A percentile compares a stretch with the other conserved stretches of the same genome.
These are phyloP conservation scores for Collichthys lucidus DNA, from an alignment of 2,113 vertebrate species.

Conservation along the genomic window DNA sequence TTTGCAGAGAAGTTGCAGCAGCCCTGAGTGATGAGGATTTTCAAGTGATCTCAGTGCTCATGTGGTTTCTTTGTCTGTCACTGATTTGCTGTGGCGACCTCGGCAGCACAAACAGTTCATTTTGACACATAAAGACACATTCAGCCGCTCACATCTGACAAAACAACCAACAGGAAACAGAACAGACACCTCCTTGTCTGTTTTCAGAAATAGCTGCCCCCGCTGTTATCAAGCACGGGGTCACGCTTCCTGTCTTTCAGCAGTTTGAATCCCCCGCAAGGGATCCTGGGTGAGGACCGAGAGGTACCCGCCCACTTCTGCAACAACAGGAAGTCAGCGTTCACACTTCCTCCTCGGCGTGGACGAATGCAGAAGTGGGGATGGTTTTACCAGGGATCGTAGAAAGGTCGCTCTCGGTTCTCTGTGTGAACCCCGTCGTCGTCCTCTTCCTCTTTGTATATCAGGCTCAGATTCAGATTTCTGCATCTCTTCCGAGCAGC, in stretches of 20 bases:
- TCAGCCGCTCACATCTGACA: constrained; percentile 72
- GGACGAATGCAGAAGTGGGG: constrained; percentile 75
- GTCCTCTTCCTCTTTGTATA: constrained; percentile 23
- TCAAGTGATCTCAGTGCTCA: neutral
- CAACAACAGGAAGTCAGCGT: constrained; percentile 67
- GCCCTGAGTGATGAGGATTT: neutral
- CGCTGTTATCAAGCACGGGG: constrained; percentile 70
- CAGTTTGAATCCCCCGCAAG: neutral
- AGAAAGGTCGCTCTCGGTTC: constrained; percentile 65
- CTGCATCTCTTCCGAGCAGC: neutral
- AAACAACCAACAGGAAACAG: constrained; percentile 77
- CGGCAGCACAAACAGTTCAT: constrained; percentile 62
- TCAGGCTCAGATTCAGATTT: neutral
- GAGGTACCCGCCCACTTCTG: constrained; percentile 7
- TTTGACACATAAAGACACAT: constrained; percentile 68
- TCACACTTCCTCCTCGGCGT: constrained; percentile 74
- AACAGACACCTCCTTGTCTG: constrained; percentile 75
- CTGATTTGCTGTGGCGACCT: constrained; percentile 2
- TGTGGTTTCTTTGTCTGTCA: constrained; percentile 34
- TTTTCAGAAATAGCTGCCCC: constrained; percentile 67
- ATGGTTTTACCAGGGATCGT: neutral
- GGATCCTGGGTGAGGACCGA: constrained; percentile 61
- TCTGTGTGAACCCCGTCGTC: constrained; percentile 38
- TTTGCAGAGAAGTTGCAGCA: neutral
- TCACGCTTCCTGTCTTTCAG: constrained; percentile 78